Percentiles rank a stretch among this genome's conserved stretches.
Conservation (phyloP, 1,140 invertebrate genomes). For the Homalodisca vitripennis region DNA sequence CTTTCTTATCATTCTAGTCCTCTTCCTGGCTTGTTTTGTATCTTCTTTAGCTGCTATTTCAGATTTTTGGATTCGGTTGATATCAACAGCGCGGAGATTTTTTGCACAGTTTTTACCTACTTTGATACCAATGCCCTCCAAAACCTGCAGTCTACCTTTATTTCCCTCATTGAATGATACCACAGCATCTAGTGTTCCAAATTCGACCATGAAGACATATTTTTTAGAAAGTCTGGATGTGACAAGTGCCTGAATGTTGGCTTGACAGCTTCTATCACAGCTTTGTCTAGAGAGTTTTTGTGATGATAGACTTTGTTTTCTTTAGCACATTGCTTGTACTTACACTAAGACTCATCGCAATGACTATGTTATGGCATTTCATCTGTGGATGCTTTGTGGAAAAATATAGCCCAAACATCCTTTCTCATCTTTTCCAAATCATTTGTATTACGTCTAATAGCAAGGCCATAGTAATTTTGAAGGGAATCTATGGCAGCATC, state of each 20-base stretch:
- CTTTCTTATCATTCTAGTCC: no score
- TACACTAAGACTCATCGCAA: constrained; percentile 44
- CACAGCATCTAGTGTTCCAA: no score
- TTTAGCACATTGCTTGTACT: constrained; percentile 16
- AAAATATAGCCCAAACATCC: constrained; percentile 27
- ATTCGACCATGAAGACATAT: constrained; percentile 35
- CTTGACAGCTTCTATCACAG: background rate
- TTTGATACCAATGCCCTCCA: no score
- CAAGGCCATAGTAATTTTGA: constrained; percentile 31
- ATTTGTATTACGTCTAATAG: constrained; percentile 20
- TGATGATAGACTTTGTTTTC: background rate
- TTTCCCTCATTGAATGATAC: no score
- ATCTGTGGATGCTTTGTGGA: constrained; percentile 20
- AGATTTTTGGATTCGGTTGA: no score
- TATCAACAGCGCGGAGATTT: no score
- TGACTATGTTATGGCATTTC: constrained; percentile 28
- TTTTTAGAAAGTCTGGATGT: background rate
- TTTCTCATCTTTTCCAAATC: constrained; percentile 27
- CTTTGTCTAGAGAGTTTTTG: background rate
- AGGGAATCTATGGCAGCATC: background rate
- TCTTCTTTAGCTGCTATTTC: no score
- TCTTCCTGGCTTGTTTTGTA: no score
- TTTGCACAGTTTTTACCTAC: no score
- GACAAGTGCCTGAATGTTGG: constrained; percentile 2
- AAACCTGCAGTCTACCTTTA: no score